A percentile compares a stretch with the other conserved stretches of the same genome.
Conservation (phyloP, 2,888 invertebrate species). For the Phyllotreta striolata region DNA sequence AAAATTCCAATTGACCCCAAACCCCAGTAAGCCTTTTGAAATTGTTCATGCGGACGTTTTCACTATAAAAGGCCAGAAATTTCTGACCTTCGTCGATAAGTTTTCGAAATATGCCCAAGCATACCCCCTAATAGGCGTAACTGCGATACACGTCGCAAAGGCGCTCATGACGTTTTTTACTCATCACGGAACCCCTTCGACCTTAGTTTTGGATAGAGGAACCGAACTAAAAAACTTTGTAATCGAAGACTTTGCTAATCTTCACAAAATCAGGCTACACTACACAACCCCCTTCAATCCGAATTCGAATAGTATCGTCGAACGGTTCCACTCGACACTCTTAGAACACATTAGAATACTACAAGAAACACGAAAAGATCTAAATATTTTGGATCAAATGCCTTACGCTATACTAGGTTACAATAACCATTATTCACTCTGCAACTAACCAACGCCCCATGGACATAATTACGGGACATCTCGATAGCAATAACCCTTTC, state of each 20-base stretch:
- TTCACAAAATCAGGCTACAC: conserved; percentile 35
- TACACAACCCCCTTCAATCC: conserved; percentile 25
- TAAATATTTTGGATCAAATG: conserved; percentile 16
- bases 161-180: conserved; percentile 23
- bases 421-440: conserved; percentile 31
- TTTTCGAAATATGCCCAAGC: conserved; percentile 24
- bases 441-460: conserved; percentile 26
- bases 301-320: conserved; percentile 31
- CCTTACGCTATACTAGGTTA: conserved; percentile 30
- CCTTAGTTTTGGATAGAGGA: conserved; percentile 28
- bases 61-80: conserved; percentile 16
- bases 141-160: conserved; percentile 7
- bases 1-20: conserved; percentile 4
- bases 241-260: conserved; percentile 27
- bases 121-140: conserved; percentile 10
- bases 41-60: conserved; percentile 10
- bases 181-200: conserved; percentile 24
- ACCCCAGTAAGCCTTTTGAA: conserved; percentile 8
- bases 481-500: conserved; percentile 19
- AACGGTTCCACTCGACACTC: conserved; percentile 30
- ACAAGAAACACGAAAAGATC: not conserved
- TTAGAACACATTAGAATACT: conserved; percentile 24
- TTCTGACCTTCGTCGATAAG: conserved; percentile 3
- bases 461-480: conserved; percentile 28
- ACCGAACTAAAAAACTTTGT: conserved; percentile 28